Conservation (phyloP, 2,888 invertebrate genomes). For the Tiliacea aurago region DNA sequence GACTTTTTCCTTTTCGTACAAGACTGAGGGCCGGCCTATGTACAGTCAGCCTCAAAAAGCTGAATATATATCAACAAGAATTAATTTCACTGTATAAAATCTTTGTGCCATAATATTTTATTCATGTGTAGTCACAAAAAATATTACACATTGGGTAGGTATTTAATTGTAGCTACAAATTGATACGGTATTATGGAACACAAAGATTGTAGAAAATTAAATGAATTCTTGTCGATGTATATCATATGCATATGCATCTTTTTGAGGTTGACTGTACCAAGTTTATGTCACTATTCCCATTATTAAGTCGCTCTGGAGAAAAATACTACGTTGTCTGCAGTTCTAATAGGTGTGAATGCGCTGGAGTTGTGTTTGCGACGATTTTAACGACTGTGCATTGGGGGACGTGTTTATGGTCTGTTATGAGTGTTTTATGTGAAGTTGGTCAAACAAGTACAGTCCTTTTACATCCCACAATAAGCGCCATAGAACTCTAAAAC, state of each 20-base stretch:
- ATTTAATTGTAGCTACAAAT: neutral
- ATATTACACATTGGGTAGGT: neutral
- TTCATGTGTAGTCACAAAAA: neutral
- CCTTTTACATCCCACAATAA: neutral
- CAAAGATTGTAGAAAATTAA: neutral
- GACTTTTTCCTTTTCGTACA: constrained; percentile 45
- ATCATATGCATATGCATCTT: neutral
- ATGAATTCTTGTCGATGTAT: neutral
- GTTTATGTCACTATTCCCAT: constrained; percentile 46
- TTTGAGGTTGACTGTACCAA: constrained; percentile 19
- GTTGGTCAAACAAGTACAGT: constrained; percentile 10
- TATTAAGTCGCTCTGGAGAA: constrained; percentile 53
- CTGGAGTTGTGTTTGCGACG: constrained; percentile 25
- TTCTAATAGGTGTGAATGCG: constrained; percentile 42
- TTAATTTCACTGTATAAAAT: neutral
- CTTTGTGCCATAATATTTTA: neutral
- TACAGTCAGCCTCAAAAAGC: neutral
- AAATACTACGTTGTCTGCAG: constrained; percentile 45
- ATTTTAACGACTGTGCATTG: constrained; percentile 45
- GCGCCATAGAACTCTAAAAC: neutral
- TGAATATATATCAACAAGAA: neutral
- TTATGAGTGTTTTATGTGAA: constrained; percentile 28
- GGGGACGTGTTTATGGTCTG: constrained; percentile 34
- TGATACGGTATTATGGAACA: neutral
- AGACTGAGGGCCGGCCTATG: constrained; percentile 32